Conservation (phyloP, 2,797 vertebrate species). For the Sylvia borin region DNA sequence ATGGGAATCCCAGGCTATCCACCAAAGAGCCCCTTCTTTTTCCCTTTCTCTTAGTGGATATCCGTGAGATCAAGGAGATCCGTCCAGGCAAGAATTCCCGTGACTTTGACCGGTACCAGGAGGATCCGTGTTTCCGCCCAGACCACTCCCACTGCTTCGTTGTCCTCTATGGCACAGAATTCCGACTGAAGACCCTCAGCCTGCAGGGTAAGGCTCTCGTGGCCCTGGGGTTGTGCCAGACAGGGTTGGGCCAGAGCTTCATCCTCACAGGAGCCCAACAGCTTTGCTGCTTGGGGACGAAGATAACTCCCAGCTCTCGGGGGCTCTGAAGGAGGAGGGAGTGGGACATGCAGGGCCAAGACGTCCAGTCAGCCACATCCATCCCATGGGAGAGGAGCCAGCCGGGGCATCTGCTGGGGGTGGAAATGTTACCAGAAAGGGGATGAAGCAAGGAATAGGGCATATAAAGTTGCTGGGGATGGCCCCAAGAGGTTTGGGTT, state of each 20-base stretch:
- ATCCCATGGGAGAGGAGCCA: neutral
- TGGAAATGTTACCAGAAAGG: neutral
- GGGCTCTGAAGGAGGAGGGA: neutral
- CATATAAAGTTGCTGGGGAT: neutral
- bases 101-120: constrained; percentile 96
- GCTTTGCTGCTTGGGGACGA: neutral
- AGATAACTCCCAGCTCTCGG: neutral
- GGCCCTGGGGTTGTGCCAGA: neutral
- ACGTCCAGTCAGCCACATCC: neutral
- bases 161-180: constrained; percentile 94
- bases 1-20: neutral
- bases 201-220: constrained; percentile 83
- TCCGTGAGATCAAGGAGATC: constrained; percentile 98
- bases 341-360: rapidly evolving
- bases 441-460: neutral
- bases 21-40: neutral
- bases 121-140: constrained; percentile 86
- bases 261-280: neutral
- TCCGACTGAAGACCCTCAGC: constrained; percentile 95
- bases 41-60: constrained; percentile 84
- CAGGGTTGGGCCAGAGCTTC: neutral
- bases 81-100: constrained; percentile 90
- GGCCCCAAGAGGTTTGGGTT: neutral
- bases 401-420: neutral
- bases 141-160: constrained; percentile 94